phyloP scores from a whole-genome alignment of 2,797 vertebrate genomes.

The Salmo trutta region DNA sequence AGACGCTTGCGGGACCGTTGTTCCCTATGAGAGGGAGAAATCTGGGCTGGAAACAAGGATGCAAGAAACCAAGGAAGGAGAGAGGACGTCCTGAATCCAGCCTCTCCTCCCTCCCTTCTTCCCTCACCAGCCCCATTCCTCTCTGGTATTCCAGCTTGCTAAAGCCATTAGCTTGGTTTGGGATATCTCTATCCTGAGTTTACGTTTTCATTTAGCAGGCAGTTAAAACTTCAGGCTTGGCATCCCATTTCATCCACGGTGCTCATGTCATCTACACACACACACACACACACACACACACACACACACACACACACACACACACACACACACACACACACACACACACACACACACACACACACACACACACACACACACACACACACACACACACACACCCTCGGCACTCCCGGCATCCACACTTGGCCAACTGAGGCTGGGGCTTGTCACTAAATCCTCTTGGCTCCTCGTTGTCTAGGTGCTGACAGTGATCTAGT shows the following conservation, averaged over 20 bases:
- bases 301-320: not conserved
- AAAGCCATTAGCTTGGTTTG: conserved; percentile 25
- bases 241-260: conserved; percentile 31
- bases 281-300: not conserved
- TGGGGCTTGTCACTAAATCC: conserved; percentile 32
- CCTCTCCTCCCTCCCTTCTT: not conserved
- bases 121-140: conserved; percentile 10
- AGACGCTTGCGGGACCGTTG: not conserved
- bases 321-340: not conserved
- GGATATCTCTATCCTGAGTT: not conserved
- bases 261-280: conserved; percentile 10
- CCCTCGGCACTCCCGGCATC: conserved; percentile 31
- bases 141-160: not conserved
- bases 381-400: not conserved
- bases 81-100: not conserved
- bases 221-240: conserved; percentile 36
- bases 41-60: not conserved
- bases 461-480: conserved; percentile 59
- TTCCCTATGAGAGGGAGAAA: not conserved
- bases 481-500: conserved; percentile 44
- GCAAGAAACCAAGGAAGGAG: not conserved
- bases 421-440: conserved; percentile 31
- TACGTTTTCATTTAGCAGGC: conserved; percentile 31
- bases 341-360: not conserved
- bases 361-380: not conserved